Conservation (phyloP, 2,888 invertebrate species). For the Nymphalis polychloros region DNA sequence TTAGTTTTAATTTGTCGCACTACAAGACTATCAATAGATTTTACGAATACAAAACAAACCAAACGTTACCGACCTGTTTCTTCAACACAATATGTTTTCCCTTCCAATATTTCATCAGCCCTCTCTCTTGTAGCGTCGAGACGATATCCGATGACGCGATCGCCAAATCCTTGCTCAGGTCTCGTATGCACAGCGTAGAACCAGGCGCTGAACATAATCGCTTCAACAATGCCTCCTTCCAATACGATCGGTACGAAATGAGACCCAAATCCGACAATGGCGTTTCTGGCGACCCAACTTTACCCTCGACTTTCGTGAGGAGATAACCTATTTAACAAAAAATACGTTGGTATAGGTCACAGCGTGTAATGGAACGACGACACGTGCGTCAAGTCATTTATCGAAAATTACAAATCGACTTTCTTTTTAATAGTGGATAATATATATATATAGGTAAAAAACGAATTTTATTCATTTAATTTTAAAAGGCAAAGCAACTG, state of each 20-base stretch:
- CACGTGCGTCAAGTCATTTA: background rate
- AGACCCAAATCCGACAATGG: slow-evolving; percentile 98
- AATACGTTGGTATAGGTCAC: slow-evolving; percentile 18
- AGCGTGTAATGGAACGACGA: background rate
- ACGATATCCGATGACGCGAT: slow-evolving; percentile 99
- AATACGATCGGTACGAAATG: slow-evolving; percentile 98
- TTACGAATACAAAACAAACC: no score
- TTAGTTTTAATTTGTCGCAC: no score
- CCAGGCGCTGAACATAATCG: slow-evolving; percentile 95
- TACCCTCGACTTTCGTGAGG: slow-evolving; percentile 96
- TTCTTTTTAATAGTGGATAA: no score
- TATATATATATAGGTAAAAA: no score
- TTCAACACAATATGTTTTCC: slow-evolving; percentile 98
- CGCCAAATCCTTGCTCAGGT: slow-evolving; percentile 93
- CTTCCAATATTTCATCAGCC: slow-evolving; percentile 99
- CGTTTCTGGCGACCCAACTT: slow-evolving; percentile 99
- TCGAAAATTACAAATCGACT: no score
- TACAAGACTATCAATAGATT: no score
- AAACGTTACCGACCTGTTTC: slow-evolving; percentile 86
- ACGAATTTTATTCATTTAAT: no score
- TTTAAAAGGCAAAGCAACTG: no score
- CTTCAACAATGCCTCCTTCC: slow-evolving; percentile 97
- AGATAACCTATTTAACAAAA: slow-evolving; percentile 89
- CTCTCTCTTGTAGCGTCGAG: slow-evolving; percentile 96
- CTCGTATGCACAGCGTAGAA: slow-evolving; percentile 94